These are phyloP conservation scores for Rachycentron canadum DNA, from an alignment of 2,797 vertebrate species.

Conservation along the genomic window DNA sequence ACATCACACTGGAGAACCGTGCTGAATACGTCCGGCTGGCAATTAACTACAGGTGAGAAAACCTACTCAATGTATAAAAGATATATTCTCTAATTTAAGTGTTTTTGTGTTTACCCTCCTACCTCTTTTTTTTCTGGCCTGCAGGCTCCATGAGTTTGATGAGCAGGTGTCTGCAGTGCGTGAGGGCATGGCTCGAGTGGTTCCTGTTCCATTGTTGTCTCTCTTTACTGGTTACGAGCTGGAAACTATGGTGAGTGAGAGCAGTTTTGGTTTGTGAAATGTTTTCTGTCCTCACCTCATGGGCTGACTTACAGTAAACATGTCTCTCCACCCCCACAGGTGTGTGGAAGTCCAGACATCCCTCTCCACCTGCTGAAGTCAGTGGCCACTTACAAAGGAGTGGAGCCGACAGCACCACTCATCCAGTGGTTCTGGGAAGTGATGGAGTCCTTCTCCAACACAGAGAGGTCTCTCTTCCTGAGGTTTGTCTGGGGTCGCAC, in stretches of 20 bases:
- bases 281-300: rapidly evolving
- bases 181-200: slow-evolving; percentile 98
- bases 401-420: slow-evolving; percentile 93
- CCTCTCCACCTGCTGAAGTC: slow-evolving; percentile 98
- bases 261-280: not conserved
- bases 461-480: slow-evolving; percentile 96
- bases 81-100: not conserved
- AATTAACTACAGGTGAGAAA: slow-evolving; percentile 94
- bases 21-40: slow-evolving; percentile 96
- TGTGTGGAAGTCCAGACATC: slow-evolving; percentile 98
- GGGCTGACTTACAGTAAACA: not conserved
- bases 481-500: slow-evolving; percentile 98
- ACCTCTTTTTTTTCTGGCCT: not conserved
- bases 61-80: not conserved
- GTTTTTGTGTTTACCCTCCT: not conserved
- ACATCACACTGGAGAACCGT: slow-evolving; percentile 96
- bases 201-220: slow-evolving; percentile 96
- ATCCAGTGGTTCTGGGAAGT: slow-evolving; percentile 99
- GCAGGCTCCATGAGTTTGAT: slow-evolving; percentile 97
- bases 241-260: slow-evolving; percentile 93
- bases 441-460: slow-evolving; percentile 99
- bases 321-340: slow-evolving; percentile 78
- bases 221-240: slow-evolving; percentile 98
- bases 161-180: slow-evolving; percentile 98
- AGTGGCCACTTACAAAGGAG: slow-evolving; percentile 97